Evolutionary conservation across 2,888 invertebrate genomes (phyloP), one percentile per base, ranked within the genome.

Genomic region (Scaptomyza tumidula): DNA sequence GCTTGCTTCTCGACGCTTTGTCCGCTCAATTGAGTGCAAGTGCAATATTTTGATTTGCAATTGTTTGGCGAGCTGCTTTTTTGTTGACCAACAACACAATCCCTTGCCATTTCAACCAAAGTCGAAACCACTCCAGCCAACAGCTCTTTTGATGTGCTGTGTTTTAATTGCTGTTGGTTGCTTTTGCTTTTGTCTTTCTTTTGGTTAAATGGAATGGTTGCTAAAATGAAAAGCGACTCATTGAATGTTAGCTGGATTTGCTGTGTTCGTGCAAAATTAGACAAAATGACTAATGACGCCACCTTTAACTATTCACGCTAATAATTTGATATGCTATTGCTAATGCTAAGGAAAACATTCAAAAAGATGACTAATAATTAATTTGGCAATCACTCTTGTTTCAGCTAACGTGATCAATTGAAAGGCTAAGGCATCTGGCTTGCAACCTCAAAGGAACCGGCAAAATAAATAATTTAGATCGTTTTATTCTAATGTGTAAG

Each of bases 11-110:
- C 44, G 74, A 57, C 69, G 74, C 71, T 75, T 75, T 67, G 54
- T 70, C 49, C 67, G 72, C 75, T 79, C 70, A 86, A 79, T 80
- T 80, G 80, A 75, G 65, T 75, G 85, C 85, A 82, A 82, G 87
- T 82, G 81, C 81, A 80, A 82, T 84, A 84, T 86, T 82, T 82
- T 82, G 87, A 82, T 82, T 82, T 80, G 70, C 78, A 77, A 77
- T 84, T 86, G 80, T 71, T 78, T 78, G 78, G 65, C 62, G 54
- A 74, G 65, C 31, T 61, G 71, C 57, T 58, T 74, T 74, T 60
- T 72, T 55, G 54, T 43, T 72, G 55, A 16, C 70, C 53, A 14
- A 33, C 55, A 19, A n/a, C 10, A 29, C 49, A 19, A 19, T 33
- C 33, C 16, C 24, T 11, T 13, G 49, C 39, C 19, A 24, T 7